Evolutionary conservation across 1,140 invertebrate genomes (phyloP).

Genomic region (Pygmarrhopalites habei): DNA sequence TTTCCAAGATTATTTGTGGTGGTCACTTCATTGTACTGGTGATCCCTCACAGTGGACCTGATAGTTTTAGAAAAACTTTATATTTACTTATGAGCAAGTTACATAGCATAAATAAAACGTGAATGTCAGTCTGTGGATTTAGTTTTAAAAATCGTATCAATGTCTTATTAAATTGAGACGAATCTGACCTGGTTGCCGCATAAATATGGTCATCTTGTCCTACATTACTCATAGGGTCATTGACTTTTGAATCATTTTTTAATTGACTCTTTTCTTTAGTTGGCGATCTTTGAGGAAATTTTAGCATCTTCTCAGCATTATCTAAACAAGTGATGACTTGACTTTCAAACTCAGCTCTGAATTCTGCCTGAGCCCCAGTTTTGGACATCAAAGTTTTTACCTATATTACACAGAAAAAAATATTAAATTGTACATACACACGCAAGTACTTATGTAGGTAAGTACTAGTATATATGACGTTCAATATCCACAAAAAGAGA

Average conservation of each 20-base stretch:
- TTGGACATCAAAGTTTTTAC: not conserved
- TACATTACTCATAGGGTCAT: not conserved
- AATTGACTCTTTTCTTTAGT: not conserved
- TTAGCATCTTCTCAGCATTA: not conserved
- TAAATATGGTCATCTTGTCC: slow-evolving; percentile 13
- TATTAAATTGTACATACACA: not conserved
- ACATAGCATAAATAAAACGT: no score
- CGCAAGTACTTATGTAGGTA: not conserved
- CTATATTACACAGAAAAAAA: not conserved
- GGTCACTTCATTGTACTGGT: slow-evolving; percentile 11
- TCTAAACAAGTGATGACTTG: not conserved
- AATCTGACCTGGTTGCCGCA: slow-evolving; percentile 9
- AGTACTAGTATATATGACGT: not conserved
- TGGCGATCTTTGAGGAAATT: not conserved
- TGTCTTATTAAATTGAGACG: slow-evolving; percentile 1
- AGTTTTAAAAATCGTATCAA: no score
- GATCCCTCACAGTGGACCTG: slow-evolving; percentile 7
- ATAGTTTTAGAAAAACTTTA: not conserved
- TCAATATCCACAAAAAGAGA: not conserved
- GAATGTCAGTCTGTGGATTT: no score
- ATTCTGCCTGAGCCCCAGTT: not conserved
- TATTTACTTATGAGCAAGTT: no score
- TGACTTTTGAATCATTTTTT: not conserved
- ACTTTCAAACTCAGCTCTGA: not conserved
- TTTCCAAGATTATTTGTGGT: not conserved